Evolutionary conservation across 1,140 invertebrate genomes (phyloP), one percentile per base, ranked within the genome.

Genomic region (Drosophila arawakana): DNA sequence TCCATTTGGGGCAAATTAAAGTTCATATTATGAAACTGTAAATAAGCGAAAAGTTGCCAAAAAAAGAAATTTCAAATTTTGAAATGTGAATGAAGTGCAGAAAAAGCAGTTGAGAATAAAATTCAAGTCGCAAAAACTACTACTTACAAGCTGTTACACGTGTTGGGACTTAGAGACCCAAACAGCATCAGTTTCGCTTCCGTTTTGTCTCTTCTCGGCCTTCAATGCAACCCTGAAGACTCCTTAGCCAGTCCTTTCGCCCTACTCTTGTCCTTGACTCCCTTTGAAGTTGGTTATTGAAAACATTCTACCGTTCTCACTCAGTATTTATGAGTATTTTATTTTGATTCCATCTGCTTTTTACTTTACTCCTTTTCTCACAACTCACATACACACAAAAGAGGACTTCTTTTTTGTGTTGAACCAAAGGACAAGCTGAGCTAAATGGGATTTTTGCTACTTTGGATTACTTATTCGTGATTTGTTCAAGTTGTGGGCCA

Each of bases 321-420:
- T 46, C 46, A 35, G 80, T 73, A 80, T 89, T 88, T 89, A 75
- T 80, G 49, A 62, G 80, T 54, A 68, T 74, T 88, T 81, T 76
- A 80, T 88, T 88, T 81, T 78, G 78, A 84, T 83, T 84, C 65
- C 75, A 58, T 75, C 43, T 78, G 59, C 46, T 67, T 59, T 47
- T 57, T 57, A 21, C 13, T 43, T 57, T 37, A 39, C 43, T 52
- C 18, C 37, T 41, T 52, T 35, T 8, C 43, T 30, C 25, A 30
- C 25, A 30, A 30, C 25, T 30, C 25, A 30, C 25, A 58, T 15
- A 43, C 55, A 46, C 13, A 10, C 41, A 49, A 15, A 50, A n/a
- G 4, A 0, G 11, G 3, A 34, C 37, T 18, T 21, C 39, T 13
- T 7, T 9, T 39, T 57, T 41, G 39, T 41, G 1, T 21, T 41